Evolutionary conservation across 2,888 invertebrate genomes (phyloP).

Genomic region (Sepiola atlantica): DNA sequence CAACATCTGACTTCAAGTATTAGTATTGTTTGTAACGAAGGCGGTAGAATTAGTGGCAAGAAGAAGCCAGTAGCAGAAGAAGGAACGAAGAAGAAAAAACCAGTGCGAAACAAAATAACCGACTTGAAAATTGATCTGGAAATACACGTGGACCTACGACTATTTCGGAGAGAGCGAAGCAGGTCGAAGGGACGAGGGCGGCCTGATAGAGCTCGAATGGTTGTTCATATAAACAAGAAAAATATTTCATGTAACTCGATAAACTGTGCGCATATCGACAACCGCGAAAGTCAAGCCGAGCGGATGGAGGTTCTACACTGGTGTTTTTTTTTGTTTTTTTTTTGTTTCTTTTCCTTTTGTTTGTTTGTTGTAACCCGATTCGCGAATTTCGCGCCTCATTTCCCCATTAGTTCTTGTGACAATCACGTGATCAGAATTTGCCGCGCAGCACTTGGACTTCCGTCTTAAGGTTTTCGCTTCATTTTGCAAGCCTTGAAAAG

Average conservation of each 20-base stretch:
- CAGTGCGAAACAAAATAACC: no score
- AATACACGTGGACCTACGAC: not conserved
- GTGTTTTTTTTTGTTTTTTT: not conserved
- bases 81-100: no score
- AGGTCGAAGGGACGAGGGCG: not conserved
- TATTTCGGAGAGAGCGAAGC: not conserved
- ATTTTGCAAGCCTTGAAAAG: not conserved
- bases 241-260: constrained; percentile 13
- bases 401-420: not conserved
- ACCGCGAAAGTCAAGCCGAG: not conserved
- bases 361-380: not conserved
- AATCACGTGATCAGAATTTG: not conserved
- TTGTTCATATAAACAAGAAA: not conserved
- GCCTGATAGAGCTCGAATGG: not conserved
- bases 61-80: no score
- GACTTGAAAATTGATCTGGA: not conserved
- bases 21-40: no score
- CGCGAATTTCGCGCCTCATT: not conserved
- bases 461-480: not conserved
- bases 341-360: no score
- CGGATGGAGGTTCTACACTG: not conserved
- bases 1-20: no score
- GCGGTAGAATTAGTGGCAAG: no score
- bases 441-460: not conserved
- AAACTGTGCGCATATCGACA: not conserved